Evolutionary conservation across 2,888 invertebrate genomes (phyloP).

Genomic region (Cantharis nigra): DNA sequence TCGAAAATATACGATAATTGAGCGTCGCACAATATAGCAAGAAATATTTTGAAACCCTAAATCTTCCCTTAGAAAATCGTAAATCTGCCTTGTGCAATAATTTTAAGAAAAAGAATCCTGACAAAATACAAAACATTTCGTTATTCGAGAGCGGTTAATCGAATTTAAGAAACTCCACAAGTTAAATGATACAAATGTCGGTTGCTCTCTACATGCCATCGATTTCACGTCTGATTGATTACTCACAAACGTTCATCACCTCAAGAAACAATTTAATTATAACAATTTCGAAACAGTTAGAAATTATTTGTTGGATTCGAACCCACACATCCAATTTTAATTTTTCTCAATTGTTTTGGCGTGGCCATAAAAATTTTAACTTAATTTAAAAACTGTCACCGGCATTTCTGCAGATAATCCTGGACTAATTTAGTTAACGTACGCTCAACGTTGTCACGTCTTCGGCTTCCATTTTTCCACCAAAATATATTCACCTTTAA

Average conservation of each 20-base stretch:
- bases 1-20: not conserved
- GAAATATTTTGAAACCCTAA: not conserved
- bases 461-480: not conserved
- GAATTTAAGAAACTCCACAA: not conserved
- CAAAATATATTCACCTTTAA: not conserved
- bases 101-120: not conserved
- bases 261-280: not conserved
- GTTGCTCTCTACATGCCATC: not conserved
- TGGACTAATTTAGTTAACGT: not conserved
- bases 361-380: not conserved
- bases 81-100: not conserved
- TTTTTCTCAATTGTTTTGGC: not conserved
- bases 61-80: not conserved
- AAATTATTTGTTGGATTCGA: not conserved
- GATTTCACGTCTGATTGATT: slow-evolving; percentile 3
- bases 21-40: not conserved
- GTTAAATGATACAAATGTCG: not conserved
- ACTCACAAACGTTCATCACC: not conserved
- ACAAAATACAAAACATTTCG: not conserved
- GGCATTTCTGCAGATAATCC: not conserved
- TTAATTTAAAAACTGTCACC: not conserved
- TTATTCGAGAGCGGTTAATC: not conserved
- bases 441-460: not conserved
- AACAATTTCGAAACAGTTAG: not conserved
- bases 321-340: not conserved